phyloP scores from a whole-genome alignment of 1,140 invertebrate species.

The Caenorhabditis elegans region WBcel235 BX284604.4:7555001-7555500 shows the following conservation, averaged over 20 bases:
- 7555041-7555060: neutral
- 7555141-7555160: neutral
- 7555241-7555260: neutral
- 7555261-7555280: constrained; percentile 7
- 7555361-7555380: neutral
- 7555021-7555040: neutral
- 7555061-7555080: neutral
- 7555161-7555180: neutral
- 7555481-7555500: neutral
- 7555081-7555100: neutral
- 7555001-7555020: neutral
- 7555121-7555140: neutral
- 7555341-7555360: neutral
- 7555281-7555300: neutral
- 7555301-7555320: neutral
- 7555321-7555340: neutral
- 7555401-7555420: neutral
- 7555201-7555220: neutral
- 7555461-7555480: neutral
- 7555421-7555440: neutral
- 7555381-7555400: neutral
- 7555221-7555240: neutral
- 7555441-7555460: neutral
- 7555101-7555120: neutral
- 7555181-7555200: neutral